Conservation (phyloP, 2,888 invertebrate genomes). For the Dinocampus coccinellae region DNA sequence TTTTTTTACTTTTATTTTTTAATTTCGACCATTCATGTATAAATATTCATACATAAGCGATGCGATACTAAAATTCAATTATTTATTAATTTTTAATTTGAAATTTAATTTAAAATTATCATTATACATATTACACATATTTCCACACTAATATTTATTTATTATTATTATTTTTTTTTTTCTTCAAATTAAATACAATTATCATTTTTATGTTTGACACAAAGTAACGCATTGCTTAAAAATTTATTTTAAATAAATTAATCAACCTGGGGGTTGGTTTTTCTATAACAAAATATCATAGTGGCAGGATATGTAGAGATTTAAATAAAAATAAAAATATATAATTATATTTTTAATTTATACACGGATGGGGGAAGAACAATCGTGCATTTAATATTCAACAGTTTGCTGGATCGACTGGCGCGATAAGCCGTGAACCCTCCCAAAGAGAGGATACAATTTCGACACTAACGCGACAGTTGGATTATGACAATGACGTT, state of each 20-base stretch:
- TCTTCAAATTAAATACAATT: not conserved
- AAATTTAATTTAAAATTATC: not conserved
- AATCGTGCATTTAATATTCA: constrained; percentile 68
- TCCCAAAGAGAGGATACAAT: constrained; percentile 55
- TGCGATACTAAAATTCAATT: constrained; percentile 14
- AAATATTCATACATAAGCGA: constrained; percentile 9
- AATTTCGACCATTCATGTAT: not conserved
- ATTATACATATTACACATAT: not conserved
- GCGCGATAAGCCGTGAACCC: constrained; percentile 48
- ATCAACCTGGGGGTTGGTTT: constrained; percentile 3
- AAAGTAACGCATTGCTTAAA: constrained; percentile 26
- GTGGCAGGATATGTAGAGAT: constrained; percentile 1
- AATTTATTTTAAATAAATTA: not conserved
- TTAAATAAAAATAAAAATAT: constrained; percentile 23
- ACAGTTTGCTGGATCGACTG: constrained; percentile 66
- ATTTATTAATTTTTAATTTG: not conserved
- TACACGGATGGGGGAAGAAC: constrained; percentile 58
- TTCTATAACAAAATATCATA: not conserved
- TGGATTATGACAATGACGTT: constrained; percentile 58
- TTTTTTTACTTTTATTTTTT: not conserved
- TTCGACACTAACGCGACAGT: constrained; percentile 56
- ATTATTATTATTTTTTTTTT: too few species aligned
- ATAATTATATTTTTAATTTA: too few species aligned
- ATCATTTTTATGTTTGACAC: not conserved
- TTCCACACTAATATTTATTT: too few species aligned